phyloP scores from a whole-genome alignment of 2,113 vertebrate species.

The Cichladusa arquata region DNA sequence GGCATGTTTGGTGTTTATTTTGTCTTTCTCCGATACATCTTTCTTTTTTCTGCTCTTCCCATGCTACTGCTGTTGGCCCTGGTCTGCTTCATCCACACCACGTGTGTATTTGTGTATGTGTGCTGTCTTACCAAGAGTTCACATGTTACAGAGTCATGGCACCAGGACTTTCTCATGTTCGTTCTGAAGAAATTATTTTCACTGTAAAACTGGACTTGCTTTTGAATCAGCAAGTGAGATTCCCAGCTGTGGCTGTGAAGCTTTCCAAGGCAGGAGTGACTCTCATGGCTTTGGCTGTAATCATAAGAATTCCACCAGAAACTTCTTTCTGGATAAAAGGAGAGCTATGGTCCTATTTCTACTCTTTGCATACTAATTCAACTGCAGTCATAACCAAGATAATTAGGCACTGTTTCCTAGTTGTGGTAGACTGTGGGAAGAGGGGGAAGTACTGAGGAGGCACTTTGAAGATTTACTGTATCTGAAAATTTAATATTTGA shows the following conservation, averaged over 20 bases:
- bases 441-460: neutral
- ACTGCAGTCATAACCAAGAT: neutral
- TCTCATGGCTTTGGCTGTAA: neutral
- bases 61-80: neutral
- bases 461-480: neutral
- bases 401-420: neutral
- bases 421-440: neutral
- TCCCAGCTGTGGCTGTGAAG: neutral
- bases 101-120: fast-evolving
- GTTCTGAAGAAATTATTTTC: neutral
- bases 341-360: neutral
- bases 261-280: neutral
- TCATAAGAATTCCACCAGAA: neutral
- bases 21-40: neutral
- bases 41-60: neutral
- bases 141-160: neutral
- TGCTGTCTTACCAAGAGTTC: neutral
- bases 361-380: neutral
- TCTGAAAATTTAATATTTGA: neutral
- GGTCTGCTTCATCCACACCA: neutral
- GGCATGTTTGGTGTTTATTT: neutral
- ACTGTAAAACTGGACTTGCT: neutral
- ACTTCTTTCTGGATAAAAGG: neutral
- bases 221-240: neutral
- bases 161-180: neutral